phyloP scores from a whole-genome alignment of 2,797 vertebrate species.

The Microctenopoma steveboyesi region DNA sequence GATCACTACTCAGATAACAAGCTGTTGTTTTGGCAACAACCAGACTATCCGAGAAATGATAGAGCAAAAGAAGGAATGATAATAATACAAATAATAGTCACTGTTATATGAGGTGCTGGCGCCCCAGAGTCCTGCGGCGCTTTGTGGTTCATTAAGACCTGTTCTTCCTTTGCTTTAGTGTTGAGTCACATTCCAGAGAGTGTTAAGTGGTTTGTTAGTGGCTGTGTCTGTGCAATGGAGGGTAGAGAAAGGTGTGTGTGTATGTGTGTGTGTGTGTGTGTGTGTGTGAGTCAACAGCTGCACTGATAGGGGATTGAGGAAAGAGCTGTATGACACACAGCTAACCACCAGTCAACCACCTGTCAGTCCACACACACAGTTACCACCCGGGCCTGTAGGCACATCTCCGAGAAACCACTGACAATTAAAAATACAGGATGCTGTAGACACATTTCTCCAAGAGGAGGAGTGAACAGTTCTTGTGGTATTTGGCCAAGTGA shows the following conservation, averaged over 20 bases:
- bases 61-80: conserved; percentile 69
- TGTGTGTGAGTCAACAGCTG: conserved; percentile 56
- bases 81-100: conserved; percentile 52
- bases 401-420: conserved; percentile 50
- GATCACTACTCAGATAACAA: conserved; percentile 74
- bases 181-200: conserved; percentile 62
- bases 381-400: conserved; percentile 59
- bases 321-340: conserved; percentile 42
- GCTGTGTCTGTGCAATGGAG: conserved; percentile 40
- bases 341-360: conserved; percentile 48
- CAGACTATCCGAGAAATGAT: conserved; percentile 66
- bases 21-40: conserved; percentile 79
- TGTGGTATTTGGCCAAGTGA: conserved; percentile 49
- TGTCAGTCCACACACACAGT: conserved; percentile 46
- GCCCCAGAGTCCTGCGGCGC: conserved; percentile 70
- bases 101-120: conserved; percentile 65
- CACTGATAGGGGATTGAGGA: conserved; percentile 42
- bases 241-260: conserved; percentile 35
- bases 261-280: conserved; percentile 6
- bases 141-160: conserved; percentile 71
- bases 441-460: conserved; percentile 42
- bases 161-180: conserved; percentile 36
- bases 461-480: conserved; percentile 36
- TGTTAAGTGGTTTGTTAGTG: conserved; percentile 63
- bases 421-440: conserved; percentile 53